Evolutionary conservation across 2,888 invertebrate genomes (phyloP).

Genomic region (Hyppa rectilinea): DNA sequence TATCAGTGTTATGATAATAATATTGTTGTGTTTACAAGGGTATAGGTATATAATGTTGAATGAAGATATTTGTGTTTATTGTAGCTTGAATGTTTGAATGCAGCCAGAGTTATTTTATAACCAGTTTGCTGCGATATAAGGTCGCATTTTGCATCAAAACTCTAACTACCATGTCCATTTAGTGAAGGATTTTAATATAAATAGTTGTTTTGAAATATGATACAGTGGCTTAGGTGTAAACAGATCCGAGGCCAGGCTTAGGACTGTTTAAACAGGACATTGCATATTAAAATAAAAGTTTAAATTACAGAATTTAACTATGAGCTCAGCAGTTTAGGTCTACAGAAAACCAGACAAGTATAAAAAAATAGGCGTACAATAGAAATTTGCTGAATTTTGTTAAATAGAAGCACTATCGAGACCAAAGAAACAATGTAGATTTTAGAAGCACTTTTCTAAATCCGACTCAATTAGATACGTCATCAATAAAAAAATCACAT

Average conservation of each 20-base stretch:
- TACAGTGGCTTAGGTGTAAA: neutral
- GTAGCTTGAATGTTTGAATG: no score
- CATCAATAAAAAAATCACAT: neutral
- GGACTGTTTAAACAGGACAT: neutral
- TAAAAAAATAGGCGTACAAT: neutral
- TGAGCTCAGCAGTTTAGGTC: neutral
- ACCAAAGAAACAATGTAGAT: neutral
- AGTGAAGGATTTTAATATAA: slow-evolving; percentile 11
- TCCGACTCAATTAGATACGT: neutral
- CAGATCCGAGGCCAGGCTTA: neutral
- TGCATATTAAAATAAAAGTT: neutral
- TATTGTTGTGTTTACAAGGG: slow-evolving; percentile 32
- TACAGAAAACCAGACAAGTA: neutral
- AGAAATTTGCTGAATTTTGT: neutral
- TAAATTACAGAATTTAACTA: neutral
- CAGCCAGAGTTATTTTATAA: no score
- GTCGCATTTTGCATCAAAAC: no score
- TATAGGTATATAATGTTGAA: slow-evolving; percentile 27
- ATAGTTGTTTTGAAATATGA: neutral
- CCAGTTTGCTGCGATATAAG: no score
- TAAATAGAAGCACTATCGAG: neutral
- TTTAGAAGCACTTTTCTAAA: neutral
- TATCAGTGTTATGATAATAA: slow-evolving; percentile 47
- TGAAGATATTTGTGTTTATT: slow-evolving; percentile 22
- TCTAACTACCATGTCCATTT: no score